These are phyloP conservation scores for Hydroisotoma schaefferi DNA, from an alignment of 2,888 invertebrate genomes.

Conservation along the genomic window DNA sequence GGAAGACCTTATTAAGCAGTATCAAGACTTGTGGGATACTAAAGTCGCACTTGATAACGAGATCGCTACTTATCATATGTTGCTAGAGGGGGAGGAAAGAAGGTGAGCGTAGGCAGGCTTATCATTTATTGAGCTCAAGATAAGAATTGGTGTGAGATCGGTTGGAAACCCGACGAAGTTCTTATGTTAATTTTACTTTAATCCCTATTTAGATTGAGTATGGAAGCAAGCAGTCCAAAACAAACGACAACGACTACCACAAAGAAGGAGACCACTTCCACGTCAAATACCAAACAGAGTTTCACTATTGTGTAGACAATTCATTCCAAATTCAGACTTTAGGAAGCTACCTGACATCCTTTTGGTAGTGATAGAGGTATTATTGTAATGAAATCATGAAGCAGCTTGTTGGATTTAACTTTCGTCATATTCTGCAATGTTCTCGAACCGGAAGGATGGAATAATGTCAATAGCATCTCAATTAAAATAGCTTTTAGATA, in stretches of 20 bases:
- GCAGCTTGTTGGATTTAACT: too few species aligned
- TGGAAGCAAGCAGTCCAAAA: conserved; percentile 1
- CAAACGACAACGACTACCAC: conserved; percentile 26
- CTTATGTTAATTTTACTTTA: conserved; percentile 8
- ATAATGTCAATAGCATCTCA: too few species aligned
- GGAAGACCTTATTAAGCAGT: conserved; percentile 40
- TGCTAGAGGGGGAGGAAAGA: conserved; percentile 41
- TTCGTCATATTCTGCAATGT: too few species aligned
- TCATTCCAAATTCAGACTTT: too few species aligned
- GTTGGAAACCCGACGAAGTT: not conserved
- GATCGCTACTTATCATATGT: conserved; percentile 43
- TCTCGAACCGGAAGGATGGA: too few species aligned
- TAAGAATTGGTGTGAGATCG: not conserved
- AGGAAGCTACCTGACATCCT: too few species aligned
- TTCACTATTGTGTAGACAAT: conserved; percentile 32
- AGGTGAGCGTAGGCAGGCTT: conserved; percentile 18
- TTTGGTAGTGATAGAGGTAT: too few species aligned
- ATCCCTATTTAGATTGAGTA: conserved; percentile 9
- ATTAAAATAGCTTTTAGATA: too few species aligned
- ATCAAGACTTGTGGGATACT: conserved; percentile 42
- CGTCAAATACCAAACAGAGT: conserved; percentile 27
- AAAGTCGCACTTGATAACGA: conserved; percentile 40
- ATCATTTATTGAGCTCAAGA: not conserved
- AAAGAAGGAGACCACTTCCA: conserved; percentile 27
- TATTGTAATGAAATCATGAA: too few species aligned